Evolutionary conservation across 2,113 vertebrate genomes (phyloP), one percentile per base, ranked within the genome.

Genomic region (Fregata magnificens): DNA sequence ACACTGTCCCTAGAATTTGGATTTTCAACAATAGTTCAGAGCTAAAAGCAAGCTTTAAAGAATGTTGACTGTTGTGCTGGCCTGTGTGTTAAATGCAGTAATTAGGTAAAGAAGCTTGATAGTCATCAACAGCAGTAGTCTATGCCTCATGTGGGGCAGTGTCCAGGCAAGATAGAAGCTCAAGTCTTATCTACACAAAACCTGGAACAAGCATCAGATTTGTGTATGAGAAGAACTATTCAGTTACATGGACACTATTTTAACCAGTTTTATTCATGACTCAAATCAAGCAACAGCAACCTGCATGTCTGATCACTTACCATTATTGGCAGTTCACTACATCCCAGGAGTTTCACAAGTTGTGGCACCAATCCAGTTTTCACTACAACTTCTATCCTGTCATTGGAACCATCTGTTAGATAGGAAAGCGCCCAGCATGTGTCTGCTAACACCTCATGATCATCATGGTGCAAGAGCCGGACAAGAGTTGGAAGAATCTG

Each of bases 341-440:
- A 99, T 67, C 97, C 97, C 12, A 99, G 97, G 61, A 99, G 98
- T 88, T 99, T 99, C 47, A 99, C 99, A 45, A 99, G 97, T 10
- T 98, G 99, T 14, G 99, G 98, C 45, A 99, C 98, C 86, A 99
- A 84, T 28, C 99, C 99, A 7, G 99, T 98, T 90, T 98, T 98
- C 95, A 99, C 98, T 76, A 99, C 99, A 97, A 99, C 98, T 92
- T 99, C 99, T 96, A 99, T 99, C 82, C 99, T 98, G 87, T 99
- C 99, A 44, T 99, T 99, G 83, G 99, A 98, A 20, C 99, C 98
- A 22, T 99, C 99, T 1, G 99, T 99, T 79, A 99, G 98, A 85
- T 99, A 99, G 89, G 99, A 99, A 67, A 99, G 90, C 0, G 99
- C 99, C 99, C 99, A 99, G 91, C 99, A 99, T 0, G 99, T 98